Conservation (phyloP, 2,113 vertebrate species). For the Saguinus midas region DNA sequence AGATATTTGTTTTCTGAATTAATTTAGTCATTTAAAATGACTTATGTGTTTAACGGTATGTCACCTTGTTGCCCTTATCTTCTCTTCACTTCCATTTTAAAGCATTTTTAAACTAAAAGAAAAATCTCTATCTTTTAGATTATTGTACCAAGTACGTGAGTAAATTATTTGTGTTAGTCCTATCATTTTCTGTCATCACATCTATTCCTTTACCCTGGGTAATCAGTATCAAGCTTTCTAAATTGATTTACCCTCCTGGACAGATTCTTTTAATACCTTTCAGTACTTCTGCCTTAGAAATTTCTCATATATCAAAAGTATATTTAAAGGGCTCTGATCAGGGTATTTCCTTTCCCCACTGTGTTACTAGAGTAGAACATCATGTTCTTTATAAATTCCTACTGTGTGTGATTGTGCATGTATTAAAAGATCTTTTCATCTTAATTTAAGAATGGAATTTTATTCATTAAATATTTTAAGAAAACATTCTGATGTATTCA, state of each 20-base stretch:
- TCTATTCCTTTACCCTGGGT: slow-evolving; percentile 38
- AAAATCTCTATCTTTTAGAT: slow-evolving; percentile 20
- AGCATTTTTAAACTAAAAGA: background rate
- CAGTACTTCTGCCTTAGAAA: slow-evolving; percentile 40
- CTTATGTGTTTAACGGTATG: slow-evolving; percentile 7
- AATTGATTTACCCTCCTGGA: slow-evolving; percentile 37
- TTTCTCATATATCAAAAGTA: slow-evolving; percentile 55
- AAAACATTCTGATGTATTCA: slow-evolving; percentile 15
- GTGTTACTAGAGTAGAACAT: slow-evolving; percentile 38
- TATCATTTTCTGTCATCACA: background rate
- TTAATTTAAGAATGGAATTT: slow-evolving; percentile 44
- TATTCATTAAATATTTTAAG: background rate
- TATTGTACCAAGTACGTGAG: background rate
- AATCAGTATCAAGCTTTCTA: slow-evolving; percentile 43
- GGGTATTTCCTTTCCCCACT: slow-evolving; percentile 50
- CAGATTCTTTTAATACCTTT: slow-evolving; percentile 19
- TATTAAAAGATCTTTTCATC: slow-evolving; percentile 29
- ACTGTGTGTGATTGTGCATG: background rate
- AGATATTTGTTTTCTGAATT: slow-evolving; percentile 44
- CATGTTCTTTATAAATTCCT: slow-evolving; percentile 35
- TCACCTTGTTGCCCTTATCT: slow-evolving; percentile 39
- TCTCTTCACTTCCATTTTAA: slow-evolving; percentile 31
- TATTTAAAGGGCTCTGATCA: slow-evolving; percentile 36
- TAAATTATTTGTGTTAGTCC: background rate
- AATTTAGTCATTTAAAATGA: slow-evolving; percentile 41